phyloP scores from a whole-genome alignment of 2,888 invertebrate genomes.

The Eugnorisma glareosa region DNA sequence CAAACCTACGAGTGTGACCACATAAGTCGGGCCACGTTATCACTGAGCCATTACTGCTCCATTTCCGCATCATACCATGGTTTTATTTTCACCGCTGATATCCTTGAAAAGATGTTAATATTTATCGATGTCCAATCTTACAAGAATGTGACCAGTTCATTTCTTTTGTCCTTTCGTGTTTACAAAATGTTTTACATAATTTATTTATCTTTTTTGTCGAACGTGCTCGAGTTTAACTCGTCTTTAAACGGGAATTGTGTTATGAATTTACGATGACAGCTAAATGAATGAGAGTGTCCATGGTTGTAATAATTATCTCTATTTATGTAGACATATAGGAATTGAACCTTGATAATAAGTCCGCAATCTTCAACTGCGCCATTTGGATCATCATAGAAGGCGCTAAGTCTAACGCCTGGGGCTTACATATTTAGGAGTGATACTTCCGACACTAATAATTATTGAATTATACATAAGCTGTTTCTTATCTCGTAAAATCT shows the following conservation, averaged over 20 bases:
- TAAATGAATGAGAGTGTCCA: background rate
- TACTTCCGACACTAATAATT: conserved; percentile 19
- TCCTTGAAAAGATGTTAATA: conserved; percentile 49
- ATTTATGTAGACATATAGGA: background rate
- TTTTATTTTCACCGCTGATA: conserved; percentile 35
- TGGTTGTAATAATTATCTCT: conserved; percentile 4
- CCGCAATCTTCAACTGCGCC: conserved; percentile 19
- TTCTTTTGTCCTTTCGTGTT: conserved; percentile 40
- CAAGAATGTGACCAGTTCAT: conserved; percentile 49
- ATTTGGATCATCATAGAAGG: conserved; percentile 12
- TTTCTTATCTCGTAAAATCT: background rate
- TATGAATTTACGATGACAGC: background rate
- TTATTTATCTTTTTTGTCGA: conserved; percentile 26
- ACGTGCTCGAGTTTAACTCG: conserved; percentile 25
- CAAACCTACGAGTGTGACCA: background rate
- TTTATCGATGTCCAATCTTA: conserved; percentile 21
- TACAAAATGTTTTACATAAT: conserved; percentile 43
- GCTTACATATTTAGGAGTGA: conserved; percentile 25
- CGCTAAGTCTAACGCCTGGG: conserved; percentile 27
- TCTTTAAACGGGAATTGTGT: conserved; percentile 11
- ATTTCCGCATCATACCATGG: conserved; percentile 51
- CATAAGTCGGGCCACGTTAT: background rate
- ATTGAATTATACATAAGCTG: background rate
- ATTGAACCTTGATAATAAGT: conserved; percentile 38
- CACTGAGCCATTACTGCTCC: background rate